Conservation (phyloP, 2,797 vertebrate genomes). For the Knipowitschia caucasica region DNA sequence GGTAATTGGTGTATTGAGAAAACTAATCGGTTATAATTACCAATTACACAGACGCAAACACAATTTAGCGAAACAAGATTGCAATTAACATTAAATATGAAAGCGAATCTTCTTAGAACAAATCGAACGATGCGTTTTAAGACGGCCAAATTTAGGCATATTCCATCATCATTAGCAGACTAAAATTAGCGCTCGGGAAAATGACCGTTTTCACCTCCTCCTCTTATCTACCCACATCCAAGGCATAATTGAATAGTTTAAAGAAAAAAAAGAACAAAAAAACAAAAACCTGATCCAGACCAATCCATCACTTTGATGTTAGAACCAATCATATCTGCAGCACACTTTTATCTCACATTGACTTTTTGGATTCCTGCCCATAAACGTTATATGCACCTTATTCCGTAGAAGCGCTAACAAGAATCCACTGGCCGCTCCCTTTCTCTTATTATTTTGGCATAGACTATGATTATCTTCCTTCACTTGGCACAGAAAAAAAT, state of each 20-base stretch:
- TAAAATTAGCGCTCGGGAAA: no score
- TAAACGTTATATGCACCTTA: conserved; percentile 6
- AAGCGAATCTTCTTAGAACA: background rate
- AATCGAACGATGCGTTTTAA: background rate
- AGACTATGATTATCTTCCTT: conserved; percentile 40
- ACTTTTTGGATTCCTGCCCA: conserved; percentile 1
- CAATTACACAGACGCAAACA: conserved; percentile 1
- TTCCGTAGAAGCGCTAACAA: conserved; percentile 21
- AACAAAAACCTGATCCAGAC: background rate
- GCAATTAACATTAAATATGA: conserved; percentile 1
- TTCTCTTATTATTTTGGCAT: conserved; percentile 41
- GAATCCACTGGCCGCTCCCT: conserved; percentile 29
- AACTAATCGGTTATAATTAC: conserved; percentile 1
- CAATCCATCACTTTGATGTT: no score
- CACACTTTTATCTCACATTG: no score
- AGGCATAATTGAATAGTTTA: no score
- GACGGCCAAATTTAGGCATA: no score
- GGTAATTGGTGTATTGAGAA: conserved; percentile 10
- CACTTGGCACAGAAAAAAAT: conserved; percentile 24
- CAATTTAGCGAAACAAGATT: conserved; percentile 5
- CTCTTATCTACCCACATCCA: no score
- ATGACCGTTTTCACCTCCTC: no score
- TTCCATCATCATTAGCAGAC: no score
- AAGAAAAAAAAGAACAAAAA: no score
- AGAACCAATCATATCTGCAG: no score